Evolutionary conservation across 2,888 invertebrate species (phyloP).

Genomic region (Polydrusus cervinus): DNA sequence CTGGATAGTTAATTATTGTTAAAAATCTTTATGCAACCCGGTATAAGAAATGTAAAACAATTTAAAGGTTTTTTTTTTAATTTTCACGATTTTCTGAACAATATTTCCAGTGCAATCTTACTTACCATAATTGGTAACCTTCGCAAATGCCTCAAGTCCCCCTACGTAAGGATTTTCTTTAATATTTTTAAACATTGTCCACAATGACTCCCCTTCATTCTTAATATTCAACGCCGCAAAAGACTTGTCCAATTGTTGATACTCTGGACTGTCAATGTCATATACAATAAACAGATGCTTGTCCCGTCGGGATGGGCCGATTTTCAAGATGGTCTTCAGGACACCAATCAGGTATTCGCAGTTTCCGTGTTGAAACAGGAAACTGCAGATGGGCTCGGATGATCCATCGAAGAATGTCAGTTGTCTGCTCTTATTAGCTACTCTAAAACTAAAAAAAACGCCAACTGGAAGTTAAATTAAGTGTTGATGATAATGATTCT

Average conservation of each 20-base stretch:
- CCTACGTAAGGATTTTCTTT: slow-evolving; percentile 86
- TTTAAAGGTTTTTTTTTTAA: no score
- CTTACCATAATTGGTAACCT: slow-evolving; percentile 85
- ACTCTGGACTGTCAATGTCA: slow-evolving; percentile 78
- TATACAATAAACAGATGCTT: slow-evolving; percentile 82
- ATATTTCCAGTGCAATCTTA: no score
- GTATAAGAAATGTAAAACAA: no score
- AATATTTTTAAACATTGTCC: slow-evolving; percentile 77
- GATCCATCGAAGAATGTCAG: slow-evolving; percentile 81
- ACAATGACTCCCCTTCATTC: slow-evolving; percentile 80
- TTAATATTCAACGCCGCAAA: slow-evolving; percentile 92
- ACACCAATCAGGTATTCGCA: slow-evolving; percentile 83
- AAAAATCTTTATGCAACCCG: no score
- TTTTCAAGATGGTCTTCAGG: slow-evolving; percentile 78
- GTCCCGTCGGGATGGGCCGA: slow-evolving; percentile 82
- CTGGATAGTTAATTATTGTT: no score
- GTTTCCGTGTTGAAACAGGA: slow-evolving; percentile 92
- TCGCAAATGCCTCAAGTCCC: slow-evolving; percentile 89
- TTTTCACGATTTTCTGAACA: not conserved
- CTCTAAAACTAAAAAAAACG: slow-evolving; percentile 73
- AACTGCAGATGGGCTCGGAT: slow-evolving; percentile 83
- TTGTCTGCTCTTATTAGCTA: slow-evolving; percentile 66
- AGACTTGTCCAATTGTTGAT: slow-evolving; percentile 84
- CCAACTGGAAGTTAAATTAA: not conserved
- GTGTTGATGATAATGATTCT: no score